These are phyloP conservation scores for Echinarachnius parma DNA, from an alignment of 53 echinoderm and acorn worm species.

Conservation along the genomic window DNA sequence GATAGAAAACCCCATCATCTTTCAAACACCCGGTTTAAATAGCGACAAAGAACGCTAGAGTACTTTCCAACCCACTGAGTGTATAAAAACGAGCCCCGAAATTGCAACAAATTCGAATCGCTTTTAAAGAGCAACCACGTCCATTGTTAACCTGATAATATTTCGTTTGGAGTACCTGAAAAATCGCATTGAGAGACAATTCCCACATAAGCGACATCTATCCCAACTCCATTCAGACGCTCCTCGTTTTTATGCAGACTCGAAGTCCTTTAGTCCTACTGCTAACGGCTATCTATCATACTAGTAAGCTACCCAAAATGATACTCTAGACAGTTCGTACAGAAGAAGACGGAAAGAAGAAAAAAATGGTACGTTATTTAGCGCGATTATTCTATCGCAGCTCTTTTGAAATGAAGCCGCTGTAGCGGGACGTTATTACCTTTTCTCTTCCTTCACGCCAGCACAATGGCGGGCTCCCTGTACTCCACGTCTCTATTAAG, in stretches of 20 bases:
- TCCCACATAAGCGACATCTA: slow-evolving; percentile 3
- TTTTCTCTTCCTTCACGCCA: slow-evolving; percentile 19
- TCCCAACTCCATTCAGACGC: too few relatives aligned
- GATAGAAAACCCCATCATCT: background rate
- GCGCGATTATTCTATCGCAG: slow-evolving; percentile 7
- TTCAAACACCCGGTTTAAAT: background rate
- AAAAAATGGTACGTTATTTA: slow-evolving; percentile 22
- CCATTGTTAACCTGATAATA: background rate
- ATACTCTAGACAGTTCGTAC: background rate
- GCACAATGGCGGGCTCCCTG: slow-evolving; percentile 11
- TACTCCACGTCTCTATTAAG: slow-evolving; percentile 34
- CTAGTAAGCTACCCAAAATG: background rate
- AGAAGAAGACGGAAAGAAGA: background rate
- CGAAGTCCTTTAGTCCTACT: slow-evolving; percentile 28
- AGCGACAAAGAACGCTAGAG: background rate
- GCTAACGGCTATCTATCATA: slow-evolving; percentile 27
- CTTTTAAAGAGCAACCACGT: slow-evolving; percentile 19
- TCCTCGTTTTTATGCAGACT: slow-evolving; percentile 8
- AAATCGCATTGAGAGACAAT: background rate
- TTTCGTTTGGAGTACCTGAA: slow-evolving; percentile 1
- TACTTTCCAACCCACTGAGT: slow-evolving; percentile 20
- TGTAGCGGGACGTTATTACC: slow-evolving; percentile 33
- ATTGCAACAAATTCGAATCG: slow-evolving; percentile 39
- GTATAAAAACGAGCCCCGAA: slow-evolving; percentile 16
- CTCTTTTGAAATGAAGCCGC: background rate